Percentiles rank a stretch among this genome's conserved stretches.
Evolutionary conservation across 2,797 vertebrate species (phyloP).

Genomic region (Macropodus opercularis): DNA sequence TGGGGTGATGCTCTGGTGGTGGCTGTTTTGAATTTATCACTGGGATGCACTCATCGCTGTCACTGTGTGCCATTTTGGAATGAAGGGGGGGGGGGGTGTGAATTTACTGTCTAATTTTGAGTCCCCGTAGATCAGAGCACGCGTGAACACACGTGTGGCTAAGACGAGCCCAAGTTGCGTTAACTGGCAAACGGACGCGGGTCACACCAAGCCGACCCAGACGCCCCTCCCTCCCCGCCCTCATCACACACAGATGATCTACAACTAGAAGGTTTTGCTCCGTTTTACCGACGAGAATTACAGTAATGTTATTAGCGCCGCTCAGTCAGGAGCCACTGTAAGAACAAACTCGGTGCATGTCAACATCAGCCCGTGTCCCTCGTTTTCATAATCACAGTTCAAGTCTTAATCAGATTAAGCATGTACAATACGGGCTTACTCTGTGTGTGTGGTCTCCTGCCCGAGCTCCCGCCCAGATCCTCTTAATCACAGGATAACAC

Average conservation of each 20-base stretch:
- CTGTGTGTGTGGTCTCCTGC: slow-evolving; percentile 83
- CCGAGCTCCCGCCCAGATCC: slow-evolving; percentile 72
- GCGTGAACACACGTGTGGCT: slow-evolving; percentile 45
- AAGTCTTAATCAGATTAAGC: slow-evolving; percentile 82
- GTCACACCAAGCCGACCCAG: slow-evolving; percentile 33
- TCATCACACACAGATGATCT: slow-evolving; percentile 52
- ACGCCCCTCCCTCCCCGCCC: slow-evolving; percentile 42
- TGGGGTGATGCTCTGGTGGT: slow-evolving; percentile 31
- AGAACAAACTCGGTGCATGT: slow-evolving; percentile 62
- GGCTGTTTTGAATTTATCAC: slow-evolving; percentile 57
- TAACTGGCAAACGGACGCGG: slow-evolving; percentile 31
- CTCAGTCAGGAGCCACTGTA: slow-evolving; percentile 50
- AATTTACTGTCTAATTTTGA: slow-evolving; percentile 38
- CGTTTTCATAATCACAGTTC: slow-evolving; percentile 80
- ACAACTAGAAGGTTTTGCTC: slow-evolving; percentile 35
- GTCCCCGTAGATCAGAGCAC: slow-evolving; percentile 34
- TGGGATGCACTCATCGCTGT: slow-evolving; percentile 43
- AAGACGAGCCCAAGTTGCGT: slow-evolving; percentile 37
- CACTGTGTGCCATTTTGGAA: slow-evolving; percentile 21
- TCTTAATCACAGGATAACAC: slow-evolving; percentile 82
- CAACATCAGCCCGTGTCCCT: slow-evolving; percentile 81
- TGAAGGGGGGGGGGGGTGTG: background rate
- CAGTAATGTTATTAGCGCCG: slow-evolving; percentile 50
- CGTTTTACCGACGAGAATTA: slow-evolving; percentile 39
- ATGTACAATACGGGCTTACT: slow-evolving; percentile 80